phyloP scores from a whole-genome alignment of 2,888 invertebrate species.

The Rhagium mordax region DNA sequence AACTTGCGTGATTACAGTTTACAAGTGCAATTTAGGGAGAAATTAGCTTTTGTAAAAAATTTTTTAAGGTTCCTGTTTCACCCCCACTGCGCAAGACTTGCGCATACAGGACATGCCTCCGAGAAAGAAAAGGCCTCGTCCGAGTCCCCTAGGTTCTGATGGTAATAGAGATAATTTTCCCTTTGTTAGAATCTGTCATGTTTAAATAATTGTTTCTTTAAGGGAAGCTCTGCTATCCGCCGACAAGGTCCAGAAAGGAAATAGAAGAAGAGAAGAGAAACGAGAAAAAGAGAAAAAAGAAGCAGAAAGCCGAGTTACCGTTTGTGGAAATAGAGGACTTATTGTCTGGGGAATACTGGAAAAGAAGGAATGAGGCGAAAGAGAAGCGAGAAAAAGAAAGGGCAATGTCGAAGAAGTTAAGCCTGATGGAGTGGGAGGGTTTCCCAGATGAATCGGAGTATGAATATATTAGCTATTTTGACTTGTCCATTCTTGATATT shows the following conservation, averaged over 20 bases:
- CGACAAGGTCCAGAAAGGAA: slow-evolving; percentile 68
- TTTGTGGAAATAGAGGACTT: slow-evolving; percentile 74
- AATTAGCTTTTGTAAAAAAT: background rate
- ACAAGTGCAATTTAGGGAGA: no score
- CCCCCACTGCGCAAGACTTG: slow-evolving; percentile 72
- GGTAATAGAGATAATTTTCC: slow-evolving; percentile 58
- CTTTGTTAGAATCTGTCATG: background rate
- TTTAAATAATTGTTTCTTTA: background rate
- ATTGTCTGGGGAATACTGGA: slow-evolving; percentile 73
- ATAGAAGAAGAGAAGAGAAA: slow-evolving; percentile 69
- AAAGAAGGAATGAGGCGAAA: slow-evolving; percentile 60
- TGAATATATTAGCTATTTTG: slow-evolving; percentile 1
- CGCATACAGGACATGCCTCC: slow-evolving; percentile 71
- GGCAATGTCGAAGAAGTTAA: slow-evolving; percentile 65
- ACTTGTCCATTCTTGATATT: background rate
- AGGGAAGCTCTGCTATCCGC: slow-evolving; percentile 76
- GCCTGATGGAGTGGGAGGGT: slow-evolving; percentile 59
- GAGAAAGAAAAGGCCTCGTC: slow-evolving; percentile 57
- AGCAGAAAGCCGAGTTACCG: slow-evolving; percentile 66
- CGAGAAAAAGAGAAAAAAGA: slow-evolving; percentile 47
- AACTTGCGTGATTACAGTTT: no score
- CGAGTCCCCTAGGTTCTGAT: slow-evolving; percentile 61
- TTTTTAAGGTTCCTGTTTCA: slow-evolving; percentile 68
- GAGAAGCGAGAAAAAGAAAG: slow-evolving; percentile 51
- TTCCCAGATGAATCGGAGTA: slow-evolving; percentile 51